Percentiles rank a stretch among this genome's conserved stretches.
These are phyloP conservation scores for Pollenia angustigena DNA, from an alignment of 2,888 invertebrate species.

Conservation along the genomic window DNA sequence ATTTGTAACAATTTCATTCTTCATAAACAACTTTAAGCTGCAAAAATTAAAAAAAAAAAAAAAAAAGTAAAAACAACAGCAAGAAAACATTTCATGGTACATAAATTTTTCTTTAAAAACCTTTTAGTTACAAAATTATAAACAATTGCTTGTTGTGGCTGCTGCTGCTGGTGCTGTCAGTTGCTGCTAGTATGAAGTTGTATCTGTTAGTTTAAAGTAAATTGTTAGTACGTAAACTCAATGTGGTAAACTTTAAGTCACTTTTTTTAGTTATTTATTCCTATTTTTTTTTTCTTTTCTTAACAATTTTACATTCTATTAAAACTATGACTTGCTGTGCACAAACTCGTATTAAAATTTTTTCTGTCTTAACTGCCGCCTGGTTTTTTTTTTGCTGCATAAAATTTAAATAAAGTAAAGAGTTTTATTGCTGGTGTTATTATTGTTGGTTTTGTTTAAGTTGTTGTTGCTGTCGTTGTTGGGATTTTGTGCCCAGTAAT, in stretches of 20 bases:
- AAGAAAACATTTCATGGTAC: conserved; percentile 50
- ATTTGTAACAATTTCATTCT: conserved; percentile 40
- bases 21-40: conserved; percentile 19
- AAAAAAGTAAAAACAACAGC: conserved; percentile 15
- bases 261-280: neutral
- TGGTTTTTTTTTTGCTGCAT: conserved; percentile 37
- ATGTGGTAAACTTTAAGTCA: conserved; percentile 30
- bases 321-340: conserved; percentile 57
- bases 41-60: conserved; percentile 27
- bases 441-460: conserved; percentile 22
- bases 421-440: conserved; percentile 34
- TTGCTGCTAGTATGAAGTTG: neutral
- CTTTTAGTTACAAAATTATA: conserved; percentile 51
- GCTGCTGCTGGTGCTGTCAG: conserved; percentile 9
- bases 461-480: neutral
- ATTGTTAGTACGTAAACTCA: conserved; percentile 17
- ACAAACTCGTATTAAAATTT: conserved; percentile 42
- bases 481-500: conserved; percentile 46
- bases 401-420: conserved; percentile 62
- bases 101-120: conserved; percentile 44
- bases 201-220: conserved; percentile 16
- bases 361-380: conserved; percentile 31
- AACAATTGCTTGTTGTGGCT: conserved; percentile 28
- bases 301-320: conserved; percentile 60
- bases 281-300: conserved; percentile 33